Evolutionary conservation across 2,113 vertebrate species (phyloP), one percentile per base, ranked within the genome.

Genomic region (Hydrolagus affinis): DNA sequence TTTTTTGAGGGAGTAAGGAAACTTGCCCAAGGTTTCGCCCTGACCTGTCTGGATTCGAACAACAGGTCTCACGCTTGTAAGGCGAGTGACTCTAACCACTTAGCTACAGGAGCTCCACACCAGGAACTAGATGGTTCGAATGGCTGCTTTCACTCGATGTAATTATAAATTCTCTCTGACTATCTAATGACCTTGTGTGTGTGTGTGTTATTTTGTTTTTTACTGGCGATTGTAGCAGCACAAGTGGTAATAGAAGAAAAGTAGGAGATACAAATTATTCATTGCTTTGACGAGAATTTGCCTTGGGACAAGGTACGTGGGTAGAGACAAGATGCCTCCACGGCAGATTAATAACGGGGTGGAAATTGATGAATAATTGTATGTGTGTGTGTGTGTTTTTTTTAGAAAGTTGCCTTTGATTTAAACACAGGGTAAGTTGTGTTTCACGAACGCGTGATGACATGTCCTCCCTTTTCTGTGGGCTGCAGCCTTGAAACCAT

Each of bases 201-300:
- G n/a, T n/a, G n/a, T n/a, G n/a, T n/a, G n/a, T n/a, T n/a, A n/a
- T n/a, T n/a, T 10, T 68, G 66, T 32, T 28, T 64, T 66, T 68
- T 19, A 28, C 8, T 68, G 78, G 23, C 78, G 66, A 66, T 66
- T 66, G 23, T 17, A 66, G 25, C 11, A 83, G 66, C 62, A 68
- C 15, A 68, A 60, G 19, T 32, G 62, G n/a, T 60, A 30, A 25
- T 1, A 15, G 62, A 68, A 25, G 15, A 28, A 83, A 66, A 17
- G 78, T 28, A 32, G n/a, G 59, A 83, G 62, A 83, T 8, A 9
- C 19, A 23, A 64, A 83, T 64, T 66, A 83, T 83, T 83, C 78
- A 66, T 68, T 25, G 8, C 15, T 28, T 28, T 80, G 59, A 62
- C 59, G 30, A 12, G 60, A 14, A 64, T 83, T 83, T 28, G 78